phyloP scores from a whole-genome alignment of 2,888 invertebrate species.

The Phengaris alcon region DNA sequence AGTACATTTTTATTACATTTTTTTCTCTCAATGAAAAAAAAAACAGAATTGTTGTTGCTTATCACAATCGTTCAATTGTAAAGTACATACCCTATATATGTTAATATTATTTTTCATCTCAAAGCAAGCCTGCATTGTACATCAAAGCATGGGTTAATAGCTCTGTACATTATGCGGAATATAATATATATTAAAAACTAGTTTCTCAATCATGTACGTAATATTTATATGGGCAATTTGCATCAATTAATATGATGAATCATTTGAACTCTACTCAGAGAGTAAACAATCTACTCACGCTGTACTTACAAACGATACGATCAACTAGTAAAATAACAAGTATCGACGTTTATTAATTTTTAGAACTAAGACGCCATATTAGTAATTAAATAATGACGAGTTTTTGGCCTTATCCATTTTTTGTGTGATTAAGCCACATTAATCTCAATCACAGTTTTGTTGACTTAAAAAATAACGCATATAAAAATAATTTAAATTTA shows the following conservation, averaged over 20 bases:
- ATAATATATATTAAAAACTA: conserved; percentile 16
- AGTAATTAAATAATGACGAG: too few relatives aligned
- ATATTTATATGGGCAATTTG: conserved; percentile 15
- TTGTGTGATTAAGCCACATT: too few relatives aligned
- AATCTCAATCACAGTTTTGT: too few relatives aligned
- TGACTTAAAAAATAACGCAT: too few relatives aligned
- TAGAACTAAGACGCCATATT: too few relatives aligned
- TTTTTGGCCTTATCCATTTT: too few relatives aligned
- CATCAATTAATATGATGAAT: conserved; percentile 21
- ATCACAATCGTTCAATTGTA: not conserved
- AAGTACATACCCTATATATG: not conserved
- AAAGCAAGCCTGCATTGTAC: not conserved
- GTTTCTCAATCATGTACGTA: not conserved
- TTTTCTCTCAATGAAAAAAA: too few relatives aligned
- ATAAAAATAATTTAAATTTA: too few relatives aligned
- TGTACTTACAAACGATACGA: not conserved
- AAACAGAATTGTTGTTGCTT: not conserved
- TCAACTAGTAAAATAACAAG: not conserved
- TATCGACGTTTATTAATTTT: too few relatives aligned
- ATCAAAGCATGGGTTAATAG: not conserved
- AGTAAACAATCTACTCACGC: not conserved
- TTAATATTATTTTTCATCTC: not conserved
- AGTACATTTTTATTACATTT: too few relatives aligned
- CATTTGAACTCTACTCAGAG: conserved; percentile 12
- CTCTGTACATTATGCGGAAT: not conserved